Base-by-base conservation (phyloP, 2,113 vertebrate species). In the Numida meleagris region DNA sequence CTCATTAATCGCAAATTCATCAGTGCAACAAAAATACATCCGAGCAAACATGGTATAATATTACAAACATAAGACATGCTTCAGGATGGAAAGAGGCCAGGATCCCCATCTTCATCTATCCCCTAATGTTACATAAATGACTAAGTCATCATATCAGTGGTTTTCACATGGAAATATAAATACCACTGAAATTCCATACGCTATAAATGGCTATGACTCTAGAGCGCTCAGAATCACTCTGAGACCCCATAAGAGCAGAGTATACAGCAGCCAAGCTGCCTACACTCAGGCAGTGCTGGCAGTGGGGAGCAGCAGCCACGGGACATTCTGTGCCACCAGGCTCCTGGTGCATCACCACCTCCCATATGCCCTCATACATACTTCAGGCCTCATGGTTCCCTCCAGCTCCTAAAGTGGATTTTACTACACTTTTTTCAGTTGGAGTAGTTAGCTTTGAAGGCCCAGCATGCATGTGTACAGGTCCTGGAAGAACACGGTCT, bases 1-100 rank as follows among this genome's bases (percentile, higher is more conserved):
- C 79, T 92, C 90, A 90, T 97, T 96, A 95, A 95, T 98, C 94
- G 95, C 93, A 97, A 92, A 96, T 92, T 96, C 89, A 96, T 97
- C 88, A 96, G 95, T 96, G 97, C 88, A 95, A 89, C 73, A 89
- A 93, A 98, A 98, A 96, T 74, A 95, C 31, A 68, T 62, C 70
- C 73, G 51, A 88, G 93, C 61, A 96, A 96, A 93, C 0, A 10
- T 46, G 68, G 92, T 94, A 59, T 96, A 83, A 96, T 33, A 81
- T 96, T 97, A 97, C 46, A 74, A 95, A 90, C 58, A 55, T 50
- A 88, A 96, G 95, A 80, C 94, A 73, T 83, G 33, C 58, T 89
- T 96, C 55, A 95, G 75, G 63, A 67, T 95, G 95, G 97, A 96
- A 96, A 67, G 83, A 61, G 62, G 95, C 97, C 90, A 93, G 90